These are phyloP conservation scores for Amphiduros pacificus DNA, from an alignment of 2,888 invertebrate species.

Conservation along the genomic window DNA sequence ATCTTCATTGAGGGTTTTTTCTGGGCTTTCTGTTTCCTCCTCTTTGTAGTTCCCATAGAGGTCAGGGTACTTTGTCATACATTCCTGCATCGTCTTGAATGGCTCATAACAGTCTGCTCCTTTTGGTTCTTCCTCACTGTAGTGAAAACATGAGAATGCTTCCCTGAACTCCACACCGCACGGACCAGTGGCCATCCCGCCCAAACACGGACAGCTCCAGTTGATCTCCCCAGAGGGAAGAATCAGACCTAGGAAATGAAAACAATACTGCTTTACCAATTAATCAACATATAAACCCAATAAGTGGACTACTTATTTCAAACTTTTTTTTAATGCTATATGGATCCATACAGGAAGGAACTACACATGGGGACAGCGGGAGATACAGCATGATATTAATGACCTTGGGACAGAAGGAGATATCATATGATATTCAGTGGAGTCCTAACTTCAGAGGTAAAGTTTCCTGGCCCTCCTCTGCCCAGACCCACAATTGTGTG, in stretches of 20 bases:
- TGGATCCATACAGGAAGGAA: too few relatives aligned
- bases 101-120: conserved; percentile 90
- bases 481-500: too few relatives aligned
- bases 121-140: conserved; percentile 77
- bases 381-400: too few relatives aligned
- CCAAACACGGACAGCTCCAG: conserved; percentile 95
- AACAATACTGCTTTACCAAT: too few relatives aligned
- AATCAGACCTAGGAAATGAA: conserved; percentile 82
- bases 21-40: conserved; percentile 2
- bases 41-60: conserved; percentile 74
- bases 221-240: conserved; percentile 86
- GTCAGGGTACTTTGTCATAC: conserved; percentile 84
- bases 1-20: background rate
- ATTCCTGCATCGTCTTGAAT: conserved; percentile 87
- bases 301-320: too few relatives aligned
- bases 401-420: too few relatives aligned
- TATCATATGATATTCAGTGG: too few relatives aligned
- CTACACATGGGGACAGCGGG: too few relatives aligned
- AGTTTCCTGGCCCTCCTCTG: too few relatives aligned
- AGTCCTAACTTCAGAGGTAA: too few relatives aligned
- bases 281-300: too few relatives aligned
- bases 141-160: conserved; percentile 94
- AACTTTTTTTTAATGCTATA: too few relatives aligned
- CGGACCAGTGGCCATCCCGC: conserved; percentile 96
- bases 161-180: conserved; percentile 91